Conservation (phyloP, 2,113 vertebrate genomes). For the Colius striatus region DNA sequence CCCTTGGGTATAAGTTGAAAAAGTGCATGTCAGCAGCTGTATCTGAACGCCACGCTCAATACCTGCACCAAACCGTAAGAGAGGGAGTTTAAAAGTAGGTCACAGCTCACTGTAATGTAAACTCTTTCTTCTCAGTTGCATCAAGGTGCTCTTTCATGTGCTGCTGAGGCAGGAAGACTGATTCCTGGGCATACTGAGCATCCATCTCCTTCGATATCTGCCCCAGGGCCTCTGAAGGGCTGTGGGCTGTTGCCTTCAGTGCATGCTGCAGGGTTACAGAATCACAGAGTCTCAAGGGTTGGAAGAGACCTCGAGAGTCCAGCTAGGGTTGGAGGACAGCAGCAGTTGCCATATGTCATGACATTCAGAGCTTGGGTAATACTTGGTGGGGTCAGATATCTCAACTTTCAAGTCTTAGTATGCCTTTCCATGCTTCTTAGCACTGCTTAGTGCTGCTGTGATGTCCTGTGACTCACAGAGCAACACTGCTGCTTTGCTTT, state of each 20-base stretch:
- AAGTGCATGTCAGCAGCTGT: background rate
- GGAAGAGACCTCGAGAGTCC: too few relatives aligned
- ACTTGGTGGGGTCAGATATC: background rate
- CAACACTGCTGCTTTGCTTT: background rate
- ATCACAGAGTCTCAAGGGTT: too few relatives aligned
- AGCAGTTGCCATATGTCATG: background rate
- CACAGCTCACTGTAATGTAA: background rate
- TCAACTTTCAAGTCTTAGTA: background rate
- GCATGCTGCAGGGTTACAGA: background rate
- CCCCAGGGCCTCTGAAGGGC: background rate
- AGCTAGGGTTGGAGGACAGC: background rate
- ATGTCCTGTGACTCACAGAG: background rate
- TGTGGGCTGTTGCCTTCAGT: fast-evolving
- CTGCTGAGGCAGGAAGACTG: background rate
- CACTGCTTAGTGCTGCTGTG: background rate
- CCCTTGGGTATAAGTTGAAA: background rate
- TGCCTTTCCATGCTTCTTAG: background rate
- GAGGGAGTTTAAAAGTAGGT: background rate
- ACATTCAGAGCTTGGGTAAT: background rate
- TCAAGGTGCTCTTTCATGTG: background rate
- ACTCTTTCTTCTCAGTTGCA: background rate
- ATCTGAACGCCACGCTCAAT: background rate
- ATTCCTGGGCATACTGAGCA: background rate
- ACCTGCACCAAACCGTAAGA: background rate
- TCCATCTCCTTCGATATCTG: fast-evolving